Percentiles rank a stretch among this genome's conserved stretches.
These are phyloP conservation scores for Dicrostonyx torquatus DNA, from an alignment of 2,797 vertebrate species.

Conservation along the genomic window DNA sequence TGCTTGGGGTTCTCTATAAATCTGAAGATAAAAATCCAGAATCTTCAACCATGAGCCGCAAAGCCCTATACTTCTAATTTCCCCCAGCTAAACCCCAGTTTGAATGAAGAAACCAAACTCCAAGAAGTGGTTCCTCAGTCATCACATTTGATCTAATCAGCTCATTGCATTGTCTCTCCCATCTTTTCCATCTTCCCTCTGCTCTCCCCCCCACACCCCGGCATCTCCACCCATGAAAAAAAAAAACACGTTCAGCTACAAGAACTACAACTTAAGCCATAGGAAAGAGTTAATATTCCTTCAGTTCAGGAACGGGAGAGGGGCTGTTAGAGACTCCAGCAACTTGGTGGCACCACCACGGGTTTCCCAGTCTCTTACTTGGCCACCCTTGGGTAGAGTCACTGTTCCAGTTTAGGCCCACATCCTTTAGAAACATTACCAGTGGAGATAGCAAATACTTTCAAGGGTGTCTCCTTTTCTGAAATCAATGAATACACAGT, in stretches of 20 bases:
- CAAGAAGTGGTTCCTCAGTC: background rate
- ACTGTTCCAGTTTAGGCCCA: background rate
- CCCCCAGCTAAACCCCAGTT: background rate
- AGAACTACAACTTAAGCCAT: background rate
- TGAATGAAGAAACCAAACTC: background rate
- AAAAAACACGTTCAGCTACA: background rate
- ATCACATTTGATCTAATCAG: background rate
- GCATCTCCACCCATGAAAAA: background rate
- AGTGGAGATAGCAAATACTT: background rate
- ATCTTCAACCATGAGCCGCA: background rate
- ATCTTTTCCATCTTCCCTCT: background rate
- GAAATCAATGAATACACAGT: conserved; percentile 47
- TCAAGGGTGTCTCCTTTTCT: conserved; percentile 23
- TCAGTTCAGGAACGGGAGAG: background rate
- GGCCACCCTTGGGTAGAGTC: background rate
- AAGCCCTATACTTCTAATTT: background rate
- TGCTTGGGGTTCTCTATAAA: background rate
- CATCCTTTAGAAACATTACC: conserved; percentile 19
- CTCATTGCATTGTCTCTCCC: background rate
- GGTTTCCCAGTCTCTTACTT: background rate
- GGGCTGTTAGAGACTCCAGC: background rate
- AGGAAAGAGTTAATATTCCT: background rate
- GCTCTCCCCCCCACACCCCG: background rate
- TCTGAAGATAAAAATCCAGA: background rate
- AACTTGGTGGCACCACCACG: background rate